A percentile compares a stretch with the other conserved stretches of the same genome.
These are phyloP conservation scores for Colaptes auratus DNA, from an alignment of 2,113 vertebrate species.

Conservation along the genomic window DNA sequence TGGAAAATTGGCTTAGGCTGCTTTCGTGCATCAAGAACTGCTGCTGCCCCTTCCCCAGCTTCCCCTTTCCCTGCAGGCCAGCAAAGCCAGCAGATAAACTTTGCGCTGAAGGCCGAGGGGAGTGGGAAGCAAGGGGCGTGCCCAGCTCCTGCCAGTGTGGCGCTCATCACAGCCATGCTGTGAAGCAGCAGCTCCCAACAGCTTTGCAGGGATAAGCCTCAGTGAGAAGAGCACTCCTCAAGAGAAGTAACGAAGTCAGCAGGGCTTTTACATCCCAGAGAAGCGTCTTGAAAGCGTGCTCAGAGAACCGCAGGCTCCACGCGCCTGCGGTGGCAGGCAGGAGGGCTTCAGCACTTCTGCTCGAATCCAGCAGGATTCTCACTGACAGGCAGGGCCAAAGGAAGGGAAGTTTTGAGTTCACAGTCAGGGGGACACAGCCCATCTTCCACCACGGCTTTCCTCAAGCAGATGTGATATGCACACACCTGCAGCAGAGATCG, in stretches of 20 bases:
- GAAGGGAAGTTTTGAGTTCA: not conserved
- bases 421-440: not conserved
- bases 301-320: not conserved
- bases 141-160: not conserved
- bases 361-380: not conserved
- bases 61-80: not conserved
- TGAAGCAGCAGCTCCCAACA: not conserved
- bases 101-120: accelerated
- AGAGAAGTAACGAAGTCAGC: not conserved
- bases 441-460: not conserved
- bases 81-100: not conserved
- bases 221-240: accelerated
- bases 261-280: not conserved
- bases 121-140: not conserved
- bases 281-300: not conserved
- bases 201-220: not conserved
- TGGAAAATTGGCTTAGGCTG: not conserved
- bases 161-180: not conserved
- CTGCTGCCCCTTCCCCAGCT: not conserved
- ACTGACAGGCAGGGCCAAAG: not conserved
- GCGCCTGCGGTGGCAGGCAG: accelerated
- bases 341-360: not conserved
- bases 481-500: not conserved
- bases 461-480: accelerated
- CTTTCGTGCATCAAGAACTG: not conserved